Evolutionary conservation across 2,113 vertebrate genomes (phyloP), one percentile per base, ranked within the genome.

Genomic region (Corapipo altera): DNA sequence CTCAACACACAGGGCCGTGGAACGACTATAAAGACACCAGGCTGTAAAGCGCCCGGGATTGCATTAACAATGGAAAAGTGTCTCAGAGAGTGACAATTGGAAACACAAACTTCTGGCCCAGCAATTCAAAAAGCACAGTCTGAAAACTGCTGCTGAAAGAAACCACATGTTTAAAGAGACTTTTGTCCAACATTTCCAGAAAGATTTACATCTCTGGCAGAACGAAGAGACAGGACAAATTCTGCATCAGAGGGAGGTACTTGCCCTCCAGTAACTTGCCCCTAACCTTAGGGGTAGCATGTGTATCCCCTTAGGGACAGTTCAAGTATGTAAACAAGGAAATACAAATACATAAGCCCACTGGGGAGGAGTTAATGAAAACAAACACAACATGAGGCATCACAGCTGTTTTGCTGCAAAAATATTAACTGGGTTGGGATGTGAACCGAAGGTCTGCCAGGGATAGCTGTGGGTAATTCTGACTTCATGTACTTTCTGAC

Each of bases 101-200:
- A 96, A 95, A 93, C 89, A 93, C 78, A 96, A 91, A 93, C 94
- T 93, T 73, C 67, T 66, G 69, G 64, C 85, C 81, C 85, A 51
- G 67, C 74, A 26, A 5, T 73, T 83, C 32, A 66, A 48, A 69
- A 46, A 59, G 80, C 4, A 2, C 85, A 85, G 93, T 26, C 85
- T 54, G 77, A 54, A 65, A 89, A 78, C 70, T 62, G 85, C 74
- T 83, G 91, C 67, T 61, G 87, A 73, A 72, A 79, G 71, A 81
- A 95, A 76, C 77, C 85, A 19, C 87, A 87, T 59, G 72, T 64
- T 69, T 52, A 21, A n/a, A 78, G 89, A n/a, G 73, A 72, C 16
- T 69, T 37, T 7, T n/a, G 70, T 58, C 81, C 77, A 59, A 3
- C 43, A 2, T 49, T 93, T 69, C 57, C 78, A 15, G 82, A 66